Evolutionary conservation across 2,113 vertebrate genomes (phyloP).

Genomic region (Pelobates fuscus): DNA sequence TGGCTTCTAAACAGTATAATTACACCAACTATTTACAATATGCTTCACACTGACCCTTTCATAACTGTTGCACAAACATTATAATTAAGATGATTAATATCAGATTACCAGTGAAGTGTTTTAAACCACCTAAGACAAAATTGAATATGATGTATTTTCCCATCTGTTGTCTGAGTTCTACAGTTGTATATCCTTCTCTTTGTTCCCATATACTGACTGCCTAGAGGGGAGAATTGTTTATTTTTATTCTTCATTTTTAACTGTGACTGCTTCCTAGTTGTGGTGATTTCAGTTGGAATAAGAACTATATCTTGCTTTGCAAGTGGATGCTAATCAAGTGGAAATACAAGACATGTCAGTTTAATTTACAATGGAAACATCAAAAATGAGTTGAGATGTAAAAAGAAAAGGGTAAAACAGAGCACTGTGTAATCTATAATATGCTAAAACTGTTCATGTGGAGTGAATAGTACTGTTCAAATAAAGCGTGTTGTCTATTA

Average conservation of each 20-base stretch:
- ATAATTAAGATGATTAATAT: slow-evolving; percentile 36
- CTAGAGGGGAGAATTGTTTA: background rate
- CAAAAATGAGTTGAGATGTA: background rate
- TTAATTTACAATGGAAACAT: background rate
- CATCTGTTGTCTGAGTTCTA: slow-evolving; percentile 27
- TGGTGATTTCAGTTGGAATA: background rate
- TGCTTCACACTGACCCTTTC: background rate
- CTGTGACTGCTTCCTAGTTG: background rate
- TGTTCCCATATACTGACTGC: background rate
- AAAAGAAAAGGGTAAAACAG: background rate
- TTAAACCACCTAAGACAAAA: slow-evolving; percentile 19
- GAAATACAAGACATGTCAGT: background rate
- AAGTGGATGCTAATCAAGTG: background rate
- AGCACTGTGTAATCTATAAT: background rate
- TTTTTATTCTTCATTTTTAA: background rate
- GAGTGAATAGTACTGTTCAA: background rate
- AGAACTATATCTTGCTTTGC: background rate
- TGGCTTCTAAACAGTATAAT: background rate
- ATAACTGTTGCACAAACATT: background rate
- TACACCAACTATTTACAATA: background rate
- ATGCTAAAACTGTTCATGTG: background rate
- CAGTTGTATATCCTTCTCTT: slow-evolving; percentile 8
- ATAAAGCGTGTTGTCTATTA: background rate
- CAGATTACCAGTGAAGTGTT: slow-evolving; percentile 21
- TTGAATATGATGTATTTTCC: slow-evolving; percentile 27